Conservation (phyloP, 2,113 vertebrate species). For the Hyperopisus bebe region DNA sequence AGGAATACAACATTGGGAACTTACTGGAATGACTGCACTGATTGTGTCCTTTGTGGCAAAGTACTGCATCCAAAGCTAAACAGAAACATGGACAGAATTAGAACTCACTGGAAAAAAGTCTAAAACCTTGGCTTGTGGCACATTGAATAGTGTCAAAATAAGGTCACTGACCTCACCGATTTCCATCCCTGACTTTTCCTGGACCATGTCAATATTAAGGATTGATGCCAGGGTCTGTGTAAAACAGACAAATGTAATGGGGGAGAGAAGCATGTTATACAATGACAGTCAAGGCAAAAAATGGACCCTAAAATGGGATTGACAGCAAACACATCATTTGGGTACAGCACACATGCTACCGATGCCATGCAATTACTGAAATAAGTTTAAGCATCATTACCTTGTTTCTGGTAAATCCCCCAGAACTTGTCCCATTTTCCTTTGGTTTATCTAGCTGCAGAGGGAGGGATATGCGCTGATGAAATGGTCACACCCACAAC, state of each 20-base stretch:
- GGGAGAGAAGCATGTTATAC: background rate
- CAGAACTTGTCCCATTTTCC: constrained; percentile 44
- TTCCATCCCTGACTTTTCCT: constrained; percentile 76
- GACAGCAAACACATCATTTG: background rate
- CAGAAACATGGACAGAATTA: background rate
- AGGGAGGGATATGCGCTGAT: constrained; percentile 19
- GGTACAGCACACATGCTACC: background rate
- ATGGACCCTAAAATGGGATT: background rate
- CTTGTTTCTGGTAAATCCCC: constrained; percentile 81
- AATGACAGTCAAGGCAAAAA: background rate
- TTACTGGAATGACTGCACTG: constrained; percentile 90
- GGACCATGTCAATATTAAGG: constrained; percentile 81
- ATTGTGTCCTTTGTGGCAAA: constrained; percentile 81
- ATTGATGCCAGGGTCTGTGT: constrained; percentile 79
- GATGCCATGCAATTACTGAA: background rate
- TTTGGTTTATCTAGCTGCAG: constrained; percentile 62
- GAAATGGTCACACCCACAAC: background rate
- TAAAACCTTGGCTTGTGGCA: background rate
- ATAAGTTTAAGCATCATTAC: constrained; percentile 39
- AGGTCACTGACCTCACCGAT: constrained; percentile 71
- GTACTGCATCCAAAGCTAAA: constrained; percentile 89
- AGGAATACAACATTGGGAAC: constrained; percentile 39
- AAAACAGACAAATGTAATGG: background rate
- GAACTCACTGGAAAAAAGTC: background rate
- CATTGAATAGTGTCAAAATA: background rate